Evolutionary conservation across 2,888 invertebrate species (phyloP).

Genomic region (Julus scanicus): DNA sequence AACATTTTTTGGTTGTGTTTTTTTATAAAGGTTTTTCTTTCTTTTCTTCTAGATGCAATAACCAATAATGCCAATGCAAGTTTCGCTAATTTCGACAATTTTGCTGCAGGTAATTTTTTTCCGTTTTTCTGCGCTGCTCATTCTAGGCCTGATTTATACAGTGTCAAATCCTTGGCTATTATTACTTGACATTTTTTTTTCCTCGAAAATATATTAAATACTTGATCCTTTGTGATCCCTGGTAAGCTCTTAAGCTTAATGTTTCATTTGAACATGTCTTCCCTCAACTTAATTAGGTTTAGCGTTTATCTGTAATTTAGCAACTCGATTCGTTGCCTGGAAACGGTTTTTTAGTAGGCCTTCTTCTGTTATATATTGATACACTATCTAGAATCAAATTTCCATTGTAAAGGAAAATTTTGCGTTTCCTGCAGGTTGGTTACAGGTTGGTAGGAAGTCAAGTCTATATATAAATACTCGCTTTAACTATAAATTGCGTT

Average conservation of each 20-base stretch:
- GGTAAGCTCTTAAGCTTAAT: background rate
- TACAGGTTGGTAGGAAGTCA: no score
- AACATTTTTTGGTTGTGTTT: background rate
- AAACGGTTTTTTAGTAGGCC: background rate
- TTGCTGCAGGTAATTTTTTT: conserved; percentile 58
- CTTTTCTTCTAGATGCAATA: conserved; percentile 54
- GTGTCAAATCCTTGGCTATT: background rate
- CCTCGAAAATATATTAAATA: background rate
- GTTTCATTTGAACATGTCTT: background rate
- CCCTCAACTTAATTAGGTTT: background rate
- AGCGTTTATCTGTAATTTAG: background rate
- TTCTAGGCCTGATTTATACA: background rate
- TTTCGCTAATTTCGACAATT: conserved; percentile 67
- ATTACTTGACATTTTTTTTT: background rate
- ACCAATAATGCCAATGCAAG: conserved; percentile 61
- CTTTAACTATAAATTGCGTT: no score
- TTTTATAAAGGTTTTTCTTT: background rate
- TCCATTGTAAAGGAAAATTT: no score
- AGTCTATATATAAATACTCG: no score
- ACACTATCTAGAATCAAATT: no score
- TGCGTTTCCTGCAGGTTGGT: background rate
- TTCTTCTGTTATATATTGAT: background rate
- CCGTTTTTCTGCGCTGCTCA: background rate
- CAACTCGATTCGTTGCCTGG: background rate
- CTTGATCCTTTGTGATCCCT: background rate